These are phyloP conservation scores for Chloroclysta siterata DNA, from an alignment of 2,888 invertebrate genomes.

Conservation along the genomic window DNA sequence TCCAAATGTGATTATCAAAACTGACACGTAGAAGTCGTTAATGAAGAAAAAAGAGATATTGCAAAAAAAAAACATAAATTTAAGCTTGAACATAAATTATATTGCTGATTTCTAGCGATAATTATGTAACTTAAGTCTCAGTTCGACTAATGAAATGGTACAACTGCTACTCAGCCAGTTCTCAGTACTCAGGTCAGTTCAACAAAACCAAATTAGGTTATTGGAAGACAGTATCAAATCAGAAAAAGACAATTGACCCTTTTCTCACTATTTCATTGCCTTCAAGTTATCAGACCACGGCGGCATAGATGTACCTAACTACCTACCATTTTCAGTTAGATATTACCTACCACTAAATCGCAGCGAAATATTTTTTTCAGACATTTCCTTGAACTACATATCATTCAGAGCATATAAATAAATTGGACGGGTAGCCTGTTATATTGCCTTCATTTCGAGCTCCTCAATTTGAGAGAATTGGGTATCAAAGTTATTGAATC, in stretches of 20 bases:
- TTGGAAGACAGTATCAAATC: background rate
- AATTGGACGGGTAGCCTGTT: constrained; percentile 30
- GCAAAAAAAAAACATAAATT: background rate
- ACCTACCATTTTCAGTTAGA: background rate
- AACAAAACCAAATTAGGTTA: background rate
- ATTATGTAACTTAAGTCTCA: no score
- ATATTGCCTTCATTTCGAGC: constrained; percentile 31
- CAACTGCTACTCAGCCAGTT: no score
- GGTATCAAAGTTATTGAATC: constrained; percentile 34
- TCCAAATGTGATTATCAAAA: no score
- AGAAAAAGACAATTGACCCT: background rate
- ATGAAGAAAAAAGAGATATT: no score
- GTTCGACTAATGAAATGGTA: no score
- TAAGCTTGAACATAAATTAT: no score
- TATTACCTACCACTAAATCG: constrained; percentile 20
- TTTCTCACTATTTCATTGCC: constrained; percentile 11
- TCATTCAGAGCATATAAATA: constrained; percentile 36
- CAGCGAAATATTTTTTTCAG: constrained; percentile 15
- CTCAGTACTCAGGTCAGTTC: background rate
- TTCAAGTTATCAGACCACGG: constrained; percentile 2
- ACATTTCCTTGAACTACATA: constrained; percentile 25
- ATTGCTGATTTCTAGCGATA: no score
- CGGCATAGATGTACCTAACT: constrained; percentile 1
- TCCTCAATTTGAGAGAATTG: constrained; percentile 35
- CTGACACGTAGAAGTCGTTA: no score